Base-by-base conservation (phyloP, 2,888 invertebrate genomes). In the Drosophila eohydei region DNA sequence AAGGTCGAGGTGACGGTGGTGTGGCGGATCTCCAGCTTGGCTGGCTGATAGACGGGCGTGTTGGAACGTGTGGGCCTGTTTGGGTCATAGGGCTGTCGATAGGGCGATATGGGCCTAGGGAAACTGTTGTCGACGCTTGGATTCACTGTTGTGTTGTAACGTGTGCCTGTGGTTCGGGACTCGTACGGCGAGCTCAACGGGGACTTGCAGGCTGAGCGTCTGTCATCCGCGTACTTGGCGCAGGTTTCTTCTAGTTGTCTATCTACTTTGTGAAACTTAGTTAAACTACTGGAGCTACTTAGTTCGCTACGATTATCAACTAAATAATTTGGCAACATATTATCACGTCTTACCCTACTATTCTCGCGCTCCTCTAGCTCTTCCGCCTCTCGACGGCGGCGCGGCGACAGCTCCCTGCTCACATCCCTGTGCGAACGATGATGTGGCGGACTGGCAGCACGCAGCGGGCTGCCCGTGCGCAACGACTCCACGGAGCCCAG, bases 1-100 rank as follows among this genome's bases (percentile, higher is more conserved):
- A 93, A 92, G 43, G 93, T 93, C 21, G 93, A 92, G 6, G 93
- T 93, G 30, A 93, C 93, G 14, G 93, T 93, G 44, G 93, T 92
- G 67, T 93, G 93, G 4, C 93, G 92, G 54, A 93, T 92, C 77
- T 92, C 92, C 48, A 92, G 80, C 78, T 92, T 92, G 43, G 91
- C 89, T 64, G 92, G 92, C 62, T 88, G 81, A 75, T 92, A 93
- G 8, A 90, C 82, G 7, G 92, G 90, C 16, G 88, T 87, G 41
- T 81, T 88, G 55, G 91, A 81, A 46, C 81, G 81, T n/a, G 48
- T 46, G 8, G 68, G 54, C 48, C 82, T 67, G 46, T 70, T 75
- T 3, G 85, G 75, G 62, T 91, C 88, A 69, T 79, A 81, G 60
- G 86, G 83, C 72, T 89, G 91, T 48, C 87, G 91, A 63, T 91